phyloP scores from a whole-genome alignment of 2,888 invertebrate genomes.

The Drosophila nigritarsus region DNA sequence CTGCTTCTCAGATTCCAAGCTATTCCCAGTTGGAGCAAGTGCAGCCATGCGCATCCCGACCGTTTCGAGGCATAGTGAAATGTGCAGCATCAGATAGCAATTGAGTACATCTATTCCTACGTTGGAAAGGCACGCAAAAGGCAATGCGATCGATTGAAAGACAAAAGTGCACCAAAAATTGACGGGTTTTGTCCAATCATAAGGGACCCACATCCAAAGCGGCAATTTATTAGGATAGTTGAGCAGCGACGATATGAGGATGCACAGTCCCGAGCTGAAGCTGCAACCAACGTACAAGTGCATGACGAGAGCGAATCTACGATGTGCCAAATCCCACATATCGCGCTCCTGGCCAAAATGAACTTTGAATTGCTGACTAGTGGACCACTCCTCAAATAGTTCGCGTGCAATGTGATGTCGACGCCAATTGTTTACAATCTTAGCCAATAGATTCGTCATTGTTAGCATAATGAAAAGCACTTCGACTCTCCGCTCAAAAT shows the following conservation, averaged over 20 bases:
- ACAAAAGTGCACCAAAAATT: conserved; percentile 47
- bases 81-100: conserved; percentile 59
- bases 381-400: conserved; percentile 53
- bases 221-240: conserved; percentile 53
- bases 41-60: conserved; percentile 50
- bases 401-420: conserved; percentile 26
- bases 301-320: conserved; percentile 22
- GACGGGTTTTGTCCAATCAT: conserved; percentile 34
- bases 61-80: conserved; percentile 49
- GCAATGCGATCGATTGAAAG: conserved; percentile 33
- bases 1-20: conserved; percentile 7
- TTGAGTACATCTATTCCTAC: conserved; percentile 43
- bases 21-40: conserved; percentile 6
- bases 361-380: conserved; percentile 20
- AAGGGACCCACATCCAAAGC: conserved; percentile 55
- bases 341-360: conserved; percentile 24
- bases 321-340: conserved; percentile 46
- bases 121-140: conserved; percentile 42
- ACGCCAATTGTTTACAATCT: conserved; percentile 52
- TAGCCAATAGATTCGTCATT: conserved; percentile 42
- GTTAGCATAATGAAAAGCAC: conserved; percentile 46
- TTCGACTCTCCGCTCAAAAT: conserved; percentile 49
- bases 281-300: conserved; percentile 41
- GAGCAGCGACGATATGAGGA: conserved; percentile 36
- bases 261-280: conserved; percentile 27